Percentiles rank a stretch among this genome's conserved stretches.
Conservation (phyloP, 2,888 invertebrate genomes). For the Heliothis peltigera region DNA sequence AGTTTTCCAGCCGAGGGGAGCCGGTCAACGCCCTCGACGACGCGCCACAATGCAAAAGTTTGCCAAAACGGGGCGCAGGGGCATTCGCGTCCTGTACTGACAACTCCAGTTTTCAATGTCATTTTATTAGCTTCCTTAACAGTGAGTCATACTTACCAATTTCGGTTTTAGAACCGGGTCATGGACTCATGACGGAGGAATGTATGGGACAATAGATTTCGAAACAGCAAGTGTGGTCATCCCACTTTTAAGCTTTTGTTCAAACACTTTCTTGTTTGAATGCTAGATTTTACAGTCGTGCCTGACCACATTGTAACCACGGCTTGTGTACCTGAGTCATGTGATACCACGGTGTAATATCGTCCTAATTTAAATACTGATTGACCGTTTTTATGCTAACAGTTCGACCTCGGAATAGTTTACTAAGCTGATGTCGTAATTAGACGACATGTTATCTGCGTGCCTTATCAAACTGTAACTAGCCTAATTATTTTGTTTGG, state of each 20-base stretch:
- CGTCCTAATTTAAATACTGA: constrained; percentile 47
- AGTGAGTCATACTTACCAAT: constrained; percentile 61
- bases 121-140: constrained; percentile 59
- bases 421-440: constrained; percentile 51
- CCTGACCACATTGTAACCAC: constrained; percentile 20
- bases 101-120: constrained; percentile 68
- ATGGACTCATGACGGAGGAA: constrained; percentile 34
- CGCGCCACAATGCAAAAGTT: constrained; percentile 73
- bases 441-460: constrained; percentile 28
- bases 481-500: constrained; percentile 35
- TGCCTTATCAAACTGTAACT: constrained; percentile 45
- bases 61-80: constrained; percentile 77
- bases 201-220: constrained; percentile 36
- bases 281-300: constrained; percentile 4
- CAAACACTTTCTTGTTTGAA: neutral
- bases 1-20: constrained; percentile 71
- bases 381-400: constrained; percentile 34
- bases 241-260: constrained; percentile 8
- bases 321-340: constrained; percentile 19
- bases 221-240: constrained; percentile 19
- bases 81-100: constrained; percentile 67
- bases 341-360: constrained; percentile 29
- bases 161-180: constrained; percentile 49
- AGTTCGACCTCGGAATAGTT: constrained; percentile 49
- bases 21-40: constrained; percentile 81